A percentile compares a stretch with the other conserved stretches of the same genome.
phyloP scores from a whole-genome alignment of 2,113 vertebrate species.

The Neogobius melanostomus region DNA sequence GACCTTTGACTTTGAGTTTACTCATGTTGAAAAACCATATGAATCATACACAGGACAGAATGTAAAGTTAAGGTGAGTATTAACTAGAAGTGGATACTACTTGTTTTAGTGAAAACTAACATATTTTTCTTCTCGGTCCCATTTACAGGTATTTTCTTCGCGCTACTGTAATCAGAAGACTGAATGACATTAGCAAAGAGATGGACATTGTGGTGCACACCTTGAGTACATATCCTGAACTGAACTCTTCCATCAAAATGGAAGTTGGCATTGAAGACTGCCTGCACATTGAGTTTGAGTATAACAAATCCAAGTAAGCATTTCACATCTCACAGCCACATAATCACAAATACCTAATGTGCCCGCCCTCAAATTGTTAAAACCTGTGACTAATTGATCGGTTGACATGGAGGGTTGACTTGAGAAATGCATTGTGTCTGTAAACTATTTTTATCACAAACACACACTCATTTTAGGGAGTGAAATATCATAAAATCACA shows the following conservation, averaged over 20 bases:
- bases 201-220: conserved; percentile 98
- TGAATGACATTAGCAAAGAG: conserved; percentile 95
- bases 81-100: conserved; percentile 16
- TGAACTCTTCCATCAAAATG: conserved; percentile 99
- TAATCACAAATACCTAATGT: background rate
- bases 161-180: conserved; percentile 90
- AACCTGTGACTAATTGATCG: too few relatives aligned
- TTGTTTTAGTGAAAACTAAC: conserved; percentile 6
- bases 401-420: too few relatives aligned
- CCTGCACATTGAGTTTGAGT: conserved; percentile 98
- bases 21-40: conserved; percentile 96
- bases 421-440: too few relatives aligned
- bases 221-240: conserved; percentile 91
- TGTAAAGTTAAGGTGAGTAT: conserved; percentile 88
- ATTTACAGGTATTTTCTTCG: conserved; percentile 91
- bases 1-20: conserved; percentile 98
- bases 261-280: conserved; percentile 98
- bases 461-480: too few relatives aligned
- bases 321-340: background rate
- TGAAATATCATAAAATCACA: too few relatives aligned
- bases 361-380: too few relatives aligned
- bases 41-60: conserved; percentile 98
- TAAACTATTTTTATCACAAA: too few relatives aligned
- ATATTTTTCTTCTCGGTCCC: background rate
- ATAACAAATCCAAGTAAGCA: conserved; percentile 98